These are phyloP conservation scores for Merodon equestris DNA, from an alignment of 2,888 invertebrate genomes.

Conservation along the genomic window DNA sequence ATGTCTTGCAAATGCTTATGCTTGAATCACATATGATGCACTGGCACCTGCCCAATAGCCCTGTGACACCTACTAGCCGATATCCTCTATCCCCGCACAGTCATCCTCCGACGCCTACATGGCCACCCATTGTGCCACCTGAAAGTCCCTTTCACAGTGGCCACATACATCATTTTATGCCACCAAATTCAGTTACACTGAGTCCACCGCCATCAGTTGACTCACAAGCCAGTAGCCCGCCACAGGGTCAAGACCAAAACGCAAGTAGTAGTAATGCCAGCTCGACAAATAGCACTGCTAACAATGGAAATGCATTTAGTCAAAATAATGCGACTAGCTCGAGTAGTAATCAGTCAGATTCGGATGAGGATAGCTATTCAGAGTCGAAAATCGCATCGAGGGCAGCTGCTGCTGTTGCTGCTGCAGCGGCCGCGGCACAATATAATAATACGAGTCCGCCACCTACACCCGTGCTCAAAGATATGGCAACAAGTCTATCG, in stretches of 20 bases:
- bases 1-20: constrained; percentile 92
- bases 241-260: constrained; percentile 84
- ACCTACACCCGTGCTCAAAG: constrained; percentile 84
- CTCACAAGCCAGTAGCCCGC: constrained; percentile 92
- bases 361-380: constrained; percentile 86
- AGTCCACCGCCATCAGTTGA: constrained; percentile 95
- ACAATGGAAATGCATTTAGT: constrained; percentile 64
- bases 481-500: constrained; percentile 77
- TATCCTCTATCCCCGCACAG: constrained; percentile 90
- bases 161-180: constrained; percentile 86
- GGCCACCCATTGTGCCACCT: constrained; percentile 81
- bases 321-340: constrained; percentile 80
- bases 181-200: constrained; percentile 91
- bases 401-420: constrained; percentile 69
- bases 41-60: constrained; percentile 88
- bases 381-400: constrained; percentile 70
- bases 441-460: constrained; percentile 79
- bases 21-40: constrained; percentile 89
- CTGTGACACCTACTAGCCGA: constrained; percentile 90
- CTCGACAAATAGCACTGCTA: constrained; percentile 42
- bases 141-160: constrained; percentile 80
- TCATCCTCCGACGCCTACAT: constrained; percentile 89
- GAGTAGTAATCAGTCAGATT: constrained; percentile 89
- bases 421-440: constrained; percentile 78
- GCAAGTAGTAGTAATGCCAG: constrained; percentile 40